Base-by-base conservation (phyloP, 1,140 invertebrate genomes). In the Antheraea mylitta region DNA sequence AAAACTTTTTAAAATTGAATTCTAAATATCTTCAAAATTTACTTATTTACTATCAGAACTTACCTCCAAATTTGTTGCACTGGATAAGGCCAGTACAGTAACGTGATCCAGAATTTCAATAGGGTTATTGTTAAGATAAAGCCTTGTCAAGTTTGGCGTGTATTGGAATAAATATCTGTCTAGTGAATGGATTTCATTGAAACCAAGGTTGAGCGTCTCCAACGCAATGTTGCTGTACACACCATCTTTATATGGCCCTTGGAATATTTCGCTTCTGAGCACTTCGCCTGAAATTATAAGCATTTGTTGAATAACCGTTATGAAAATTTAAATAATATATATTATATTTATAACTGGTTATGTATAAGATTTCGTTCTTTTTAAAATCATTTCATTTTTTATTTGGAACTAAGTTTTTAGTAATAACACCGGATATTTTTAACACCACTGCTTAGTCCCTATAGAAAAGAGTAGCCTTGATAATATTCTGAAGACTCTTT, bases 81-180 rank as follows among this genome's bases (percentile, higher is more conserved):
- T 93, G 0, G 91, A 91, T 38, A 97, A 73, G 4, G 96, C 94
- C 2, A 94, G 78, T 3, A 93, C 82, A 0, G 95, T 96, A 11
- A 93, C 89, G 18, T 87, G 83, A 82, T 96, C 95, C 45, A 97
- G 81, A 19, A 94, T 88, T 58, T 86, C 89, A 4, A 97, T 93
- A 0, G 94, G 94, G 83, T 97, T 97, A 53, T 94, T 93, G 76
- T 94, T 94, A 8, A 97, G 82, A 75, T 94, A 94, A 11, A 98
- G 82, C 48, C 91, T 89, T 68, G 93, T 94, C 60, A 98, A 79
- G 64, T 94, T 93, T 0, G 93, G 92, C 37, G 96, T 93, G 79
- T 96, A 95, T 79, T 96, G 94, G 82, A 97, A 97, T 36, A 96
- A 68, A 65, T 95, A 94, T 62, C 93, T 90, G 82, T 95, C 92